These are phyloP conservation scores for Ricordea florida DNA, from an alignment of 92 coral and sea anemone species.

Conservation along the genomic window DNA sequence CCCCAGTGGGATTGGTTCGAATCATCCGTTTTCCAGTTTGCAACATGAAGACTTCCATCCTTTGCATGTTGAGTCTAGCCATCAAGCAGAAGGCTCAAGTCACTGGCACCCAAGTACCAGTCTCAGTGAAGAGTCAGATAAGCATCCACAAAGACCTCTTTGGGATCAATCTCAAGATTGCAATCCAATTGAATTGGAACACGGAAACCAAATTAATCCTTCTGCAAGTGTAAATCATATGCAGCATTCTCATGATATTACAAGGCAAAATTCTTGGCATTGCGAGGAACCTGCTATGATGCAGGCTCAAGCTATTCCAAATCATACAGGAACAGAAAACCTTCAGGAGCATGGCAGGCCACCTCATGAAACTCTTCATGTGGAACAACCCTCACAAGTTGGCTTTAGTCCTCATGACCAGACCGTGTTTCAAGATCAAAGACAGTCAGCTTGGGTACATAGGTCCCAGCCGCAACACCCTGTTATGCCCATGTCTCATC, in stretches of 20 bases:
- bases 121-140: not conserved
- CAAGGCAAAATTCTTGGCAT: constrained; percentile 8
- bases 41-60: not conserved
- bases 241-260: not conserved
- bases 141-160: not conserved
- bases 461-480: constrained; percentile 18
- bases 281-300: constrained; percentile 14
- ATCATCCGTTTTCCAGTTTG: not conserved
- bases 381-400: not conserved
- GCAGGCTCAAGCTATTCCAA: constrained; percentile 10
- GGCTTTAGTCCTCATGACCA: not conserved
- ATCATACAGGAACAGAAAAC: not conserved
- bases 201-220: constrained; percentile 1
- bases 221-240: constrained; percentile 1
- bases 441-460: constrained; percentile 15
- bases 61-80: not conserved
- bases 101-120: constrained; percentile 6
- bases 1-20: not conserved
- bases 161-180: constrained; percentile 9
- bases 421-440: not conserved
- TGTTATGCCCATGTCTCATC: constrained; percentile 37
- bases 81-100: not conserved
- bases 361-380: not conserved
- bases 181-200: constrained; percentile 33
- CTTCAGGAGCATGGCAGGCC: not conserved